phyloP scores from a whole-genome alignment of 2,888 invertebrate genomes.

The Trachelus tabidus region DNA sequence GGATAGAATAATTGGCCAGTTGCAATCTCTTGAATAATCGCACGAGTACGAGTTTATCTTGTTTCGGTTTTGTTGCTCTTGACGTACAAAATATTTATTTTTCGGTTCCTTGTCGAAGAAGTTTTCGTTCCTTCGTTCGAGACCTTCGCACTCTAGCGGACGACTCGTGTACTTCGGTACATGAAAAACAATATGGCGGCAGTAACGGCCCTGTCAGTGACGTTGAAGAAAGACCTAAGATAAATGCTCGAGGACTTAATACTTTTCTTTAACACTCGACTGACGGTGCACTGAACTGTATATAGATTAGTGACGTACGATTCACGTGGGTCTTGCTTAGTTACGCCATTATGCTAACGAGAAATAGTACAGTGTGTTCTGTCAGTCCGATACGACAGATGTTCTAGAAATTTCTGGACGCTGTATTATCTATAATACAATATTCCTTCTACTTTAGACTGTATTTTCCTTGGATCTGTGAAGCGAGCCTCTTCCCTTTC shows the following conservation, averaged over 20 bases:
- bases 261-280: background rate
- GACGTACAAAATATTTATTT: background rate
- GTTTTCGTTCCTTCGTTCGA: background rate
- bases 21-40: background rate
- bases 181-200: background rate
- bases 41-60: background rate
- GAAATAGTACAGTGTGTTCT: background rate
- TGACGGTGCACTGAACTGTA: constrained; percentile 1
- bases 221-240: background rate
- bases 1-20: background rate
- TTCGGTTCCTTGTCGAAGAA: background rate
- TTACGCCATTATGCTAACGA: background rate
- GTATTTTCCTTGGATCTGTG: background rate
- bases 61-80: background rate
- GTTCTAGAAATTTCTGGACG: background rate
- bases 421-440: background rate
- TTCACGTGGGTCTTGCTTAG: background rate
- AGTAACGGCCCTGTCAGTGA: background rate
- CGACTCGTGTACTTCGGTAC: background rate
- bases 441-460: background rate
- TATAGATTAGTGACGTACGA: background rate
- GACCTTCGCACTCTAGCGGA: background rate
- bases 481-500: background rate
- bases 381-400: background rate
- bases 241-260: background rate